These are phyloP conservation scores for Leucoraja erinaceus DNA, from an alignment of 2,113 vertebrate species.

Conservation along the genomic window DNA sequence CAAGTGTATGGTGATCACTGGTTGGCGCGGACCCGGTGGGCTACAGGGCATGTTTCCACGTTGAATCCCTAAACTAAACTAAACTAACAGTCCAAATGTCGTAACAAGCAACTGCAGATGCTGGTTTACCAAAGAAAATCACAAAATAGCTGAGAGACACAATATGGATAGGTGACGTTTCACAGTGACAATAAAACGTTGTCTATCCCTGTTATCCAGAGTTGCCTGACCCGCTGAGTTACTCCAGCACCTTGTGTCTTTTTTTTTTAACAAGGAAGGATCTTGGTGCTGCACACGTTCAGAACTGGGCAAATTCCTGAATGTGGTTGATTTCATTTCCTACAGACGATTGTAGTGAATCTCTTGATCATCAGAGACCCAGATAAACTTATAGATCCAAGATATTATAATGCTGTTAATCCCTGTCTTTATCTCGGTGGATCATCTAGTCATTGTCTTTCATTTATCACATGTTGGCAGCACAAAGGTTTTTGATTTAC, in stretches of 20 bases:
- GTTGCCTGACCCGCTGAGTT: too few relatives aligned
- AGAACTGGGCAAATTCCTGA: background rate
- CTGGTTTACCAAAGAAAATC: background rate
- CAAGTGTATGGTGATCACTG: too few relatives aligned
- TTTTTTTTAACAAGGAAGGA: background rate
- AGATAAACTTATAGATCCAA: background rate
- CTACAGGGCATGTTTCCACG: too few relatives aligned
- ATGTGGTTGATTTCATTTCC: background rate
- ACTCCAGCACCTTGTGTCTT: too few relatives aligned
- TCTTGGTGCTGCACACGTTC: background rate
- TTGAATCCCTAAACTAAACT: too few relatives aligned
- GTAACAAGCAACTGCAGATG: background rate
- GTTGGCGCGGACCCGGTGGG: too few relatives aligned
- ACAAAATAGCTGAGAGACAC: background rate
- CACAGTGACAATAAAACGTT: too few relatives aligned
- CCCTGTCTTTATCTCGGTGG: background rate
- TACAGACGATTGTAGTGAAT: background rate
- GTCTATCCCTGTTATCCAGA: too few relatives aligned
- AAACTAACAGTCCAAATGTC: too few relatives aligned
- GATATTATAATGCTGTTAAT: background rate
- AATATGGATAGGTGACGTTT: too few relatives aligned
- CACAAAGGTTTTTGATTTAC: background rate
- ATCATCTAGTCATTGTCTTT: background rate
- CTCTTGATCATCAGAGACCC: background rate
- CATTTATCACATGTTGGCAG: background rate